Evolutionary conservation across 2,113 vertebrate species (phyloP).

Genomic region (Etheostoma cragini): DNA sequence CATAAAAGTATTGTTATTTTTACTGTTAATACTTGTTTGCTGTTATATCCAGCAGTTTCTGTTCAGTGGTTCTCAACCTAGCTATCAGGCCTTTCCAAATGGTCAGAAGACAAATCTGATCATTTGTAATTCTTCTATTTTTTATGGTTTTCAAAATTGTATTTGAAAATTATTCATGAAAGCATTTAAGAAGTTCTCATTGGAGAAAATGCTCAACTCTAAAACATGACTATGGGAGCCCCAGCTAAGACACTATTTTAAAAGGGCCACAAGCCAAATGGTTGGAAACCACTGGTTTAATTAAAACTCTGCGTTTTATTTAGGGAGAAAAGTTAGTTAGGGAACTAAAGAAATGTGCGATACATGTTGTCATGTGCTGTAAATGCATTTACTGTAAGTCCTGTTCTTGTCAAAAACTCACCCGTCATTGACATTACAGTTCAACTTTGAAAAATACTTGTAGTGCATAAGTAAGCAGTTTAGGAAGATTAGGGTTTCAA

Average conservation of each 20-base stretch:
- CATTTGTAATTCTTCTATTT: too few relatives aligned
- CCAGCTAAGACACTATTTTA: not conserved
- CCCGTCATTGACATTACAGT: constrained; percentile 8
- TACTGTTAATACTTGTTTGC: too few relatives aligned
- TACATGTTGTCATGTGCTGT: not conserved
- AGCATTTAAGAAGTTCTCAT: too few relatives aligned
- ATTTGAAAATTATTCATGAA: too few relatives aligned
- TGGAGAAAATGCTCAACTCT: not conserved
- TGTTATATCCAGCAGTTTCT: too few relatives aligned
- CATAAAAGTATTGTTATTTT: too few relatives aligned
- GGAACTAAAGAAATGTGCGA: not conserved
- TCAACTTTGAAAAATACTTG: constrained; percentile 56
- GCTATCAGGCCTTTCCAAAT: too few relatives aligned
- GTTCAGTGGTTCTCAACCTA: too few relatives aligned
- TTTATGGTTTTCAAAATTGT: too few relatives aligned
- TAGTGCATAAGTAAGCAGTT: constrained; percentile 43
- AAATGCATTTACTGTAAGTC: not conserved
- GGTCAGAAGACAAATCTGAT: too few relatives aligned
- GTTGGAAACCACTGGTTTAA: not conserved
- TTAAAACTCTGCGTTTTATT: not conserved
- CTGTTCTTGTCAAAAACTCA: constrained; percentile 18
- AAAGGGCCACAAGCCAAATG: not conserved
- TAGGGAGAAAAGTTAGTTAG: not conserved
- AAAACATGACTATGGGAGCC: not conserved
- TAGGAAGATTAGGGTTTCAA: constrained; percentile 26